Evolutionary conservation across 1,140 invertebrate genomes (phyloP).

Genomic region (Holcopasites calliopsidis): DNA sequence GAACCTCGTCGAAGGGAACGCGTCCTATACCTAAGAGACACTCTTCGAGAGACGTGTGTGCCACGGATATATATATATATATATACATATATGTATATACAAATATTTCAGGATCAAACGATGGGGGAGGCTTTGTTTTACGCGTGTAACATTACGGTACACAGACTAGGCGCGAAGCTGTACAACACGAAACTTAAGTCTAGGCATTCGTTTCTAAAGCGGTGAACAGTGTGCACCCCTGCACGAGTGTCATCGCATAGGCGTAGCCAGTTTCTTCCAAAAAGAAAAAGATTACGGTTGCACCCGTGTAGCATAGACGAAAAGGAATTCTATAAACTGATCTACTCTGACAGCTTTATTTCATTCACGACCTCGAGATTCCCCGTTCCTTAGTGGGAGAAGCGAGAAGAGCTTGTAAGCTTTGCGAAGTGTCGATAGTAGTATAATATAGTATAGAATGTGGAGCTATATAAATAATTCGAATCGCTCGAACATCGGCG

Average conservation of each 20-base stretch:
- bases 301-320: slow-evolving; percentile 21
- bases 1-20: slow-evolving; percentile 50
- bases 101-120: slow-evolving; percentile 61
- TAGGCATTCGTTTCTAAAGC: slow-evolving; percentile 55
- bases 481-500: slow-evolving; percentile 3
- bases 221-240: slow-evolving; percentile 41
- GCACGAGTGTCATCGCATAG: slow-evolving; percentile 46
- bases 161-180: slow-evolving; percentile 67
- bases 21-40: slow-evolving; percentile 14
- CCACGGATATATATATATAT: slow-evolving; percentile 60
- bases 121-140: background rate
- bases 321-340: too few relatives aligned
- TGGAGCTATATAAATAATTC: background rate
- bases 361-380: background rate
- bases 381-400: background rate
- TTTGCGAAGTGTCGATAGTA: too few relatives aligned
- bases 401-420: slow-evolving; percentile 2
- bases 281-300: slow-evolving; percentile 40
- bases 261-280: slow-evolving; percentile 34
- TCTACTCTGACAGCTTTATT: too few relatives aligned
- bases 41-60: slow-evolving; percentile 7
- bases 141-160: slow-evolving; percentile 57
- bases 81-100: slow-evolving; percentile 49
- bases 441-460: too few relatives aligned
- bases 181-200: slow-evolving; percentile 63